Evolutionary conservation across 1,140 invertebrate species (phyloP).

Genomic region (Drosophila sp.): DNA sequence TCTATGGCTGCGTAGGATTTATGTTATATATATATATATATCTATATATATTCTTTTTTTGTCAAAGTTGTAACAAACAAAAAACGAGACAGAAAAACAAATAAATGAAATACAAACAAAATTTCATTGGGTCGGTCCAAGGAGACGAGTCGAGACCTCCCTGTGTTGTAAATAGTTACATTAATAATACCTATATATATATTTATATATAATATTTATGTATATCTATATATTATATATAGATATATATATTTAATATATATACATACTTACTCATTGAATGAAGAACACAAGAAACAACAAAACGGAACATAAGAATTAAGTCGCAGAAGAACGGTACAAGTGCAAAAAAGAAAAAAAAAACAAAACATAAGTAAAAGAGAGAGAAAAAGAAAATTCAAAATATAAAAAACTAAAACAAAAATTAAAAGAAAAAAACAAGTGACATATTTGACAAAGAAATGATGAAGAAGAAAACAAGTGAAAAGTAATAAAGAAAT

Average conservation of each 20-base stretch:
- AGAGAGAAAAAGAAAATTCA: slow-evolving; percentile 29
- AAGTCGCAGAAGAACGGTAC: slow-evolving; percentile 74
- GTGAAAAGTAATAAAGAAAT: slow-evolving; percentile 80
- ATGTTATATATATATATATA: slow-evolving; percentile 61
- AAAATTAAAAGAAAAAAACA: slow-evolving; percentile 36
- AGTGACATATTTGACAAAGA: slow-evolving; percentile 42
- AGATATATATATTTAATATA: slow-evolving; percentile 43
- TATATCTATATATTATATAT: slow-evolving; percentile 34
- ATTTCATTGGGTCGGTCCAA: slow-evolving; percentile 65
- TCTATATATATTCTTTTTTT: slow-evolving; percentile 6
- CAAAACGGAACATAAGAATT: slow-evolving; percentile 42
- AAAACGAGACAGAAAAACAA: slow-evolving; percentile 16
- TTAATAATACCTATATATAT: slow-evolving; percentile 72
- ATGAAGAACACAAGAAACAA: slow-evolving; percentile 24
- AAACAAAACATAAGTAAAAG: slow-evolving; percentile 29
- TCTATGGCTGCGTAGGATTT: slow-evolving; percentile 45
- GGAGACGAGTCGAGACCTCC: slow-evolving; percentile 30
- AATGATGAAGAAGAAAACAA: slow-evolving; percentile 54
- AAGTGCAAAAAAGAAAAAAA: slow-evolving; percentile 69
- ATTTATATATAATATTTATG: slow-evolving; percentile 52
- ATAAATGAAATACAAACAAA: slow-evolving; percentile 58
- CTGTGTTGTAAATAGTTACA: slow-evolving; percentile 78
- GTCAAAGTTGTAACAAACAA: slow-evolving; percentile 25
- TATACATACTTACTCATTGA: slow-evolving; percentile 72
- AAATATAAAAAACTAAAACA: neutral